phyloP scores from a whole-genome alignment of 2,113 vertebrate genomes.

The Melanerpes aurifrons region DNA sequence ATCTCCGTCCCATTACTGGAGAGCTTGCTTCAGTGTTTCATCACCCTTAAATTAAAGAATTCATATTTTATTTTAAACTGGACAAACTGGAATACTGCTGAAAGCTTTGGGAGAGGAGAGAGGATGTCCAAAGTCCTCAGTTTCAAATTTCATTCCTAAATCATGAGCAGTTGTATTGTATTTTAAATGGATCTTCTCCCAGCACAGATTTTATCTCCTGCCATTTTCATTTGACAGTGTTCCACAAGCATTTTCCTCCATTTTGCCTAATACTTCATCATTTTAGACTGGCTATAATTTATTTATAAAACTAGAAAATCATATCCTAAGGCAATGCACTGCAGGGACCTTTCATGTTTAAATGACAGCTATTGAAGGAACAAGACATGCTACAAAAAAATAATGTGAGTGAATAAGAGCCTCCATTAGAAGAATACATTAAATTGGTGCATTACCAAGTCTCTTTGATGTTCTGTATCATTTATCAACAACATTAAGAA shows the following conservation, averaged over 20 bases:
- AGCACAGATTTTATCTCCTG: constrained; percentile 30
- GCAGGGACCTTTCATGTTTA: constrained; percentile 65
- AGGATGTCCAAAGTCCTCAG: not conserved
- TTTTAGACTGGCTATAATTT: constrained; percentile 52
- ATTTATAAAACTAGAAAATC: constrained; percentile 69
- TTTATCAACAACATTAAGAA: constrained; percentile 57
- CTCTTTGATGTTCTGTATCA: constrained; percentile 50
- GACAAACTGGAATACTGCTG: not conserved
- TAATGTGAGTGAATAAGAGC: constrained; percentile 33
- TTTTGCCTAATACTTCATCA: constrained; percentile 40
- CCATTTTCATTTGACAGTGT: constrained; percentile 16
- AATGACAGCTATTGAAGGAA: constrained; percentile 66
- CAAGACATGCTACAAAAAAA: constrained; percentile 61
- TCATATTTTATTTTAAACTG: not conserved
- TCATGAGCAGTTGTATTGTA: not conserved
- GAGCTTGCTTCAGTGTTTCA: too few species aligned
- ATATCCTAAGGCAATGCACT: constrained; percentile 55
- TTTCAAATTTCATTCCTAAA: constrained; percentile 3
- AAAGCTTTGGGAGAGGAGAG: not conserved
- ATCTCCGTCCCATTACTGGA: too few species aligned
- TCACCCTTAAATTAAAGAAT: too few species aligned
- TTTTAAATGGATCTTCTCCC: not conserved
- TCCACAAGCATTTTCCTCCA: not conserved
- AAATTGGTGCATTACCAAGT: constrained; percentile 52
- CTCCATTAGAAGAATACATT: constrained; percentile 54